These are phyloP conservation scores for Polyodon spathula DNA, from an alignment of 2,113 vertebrate genomes.

Conservation along the genomic window DNA sequence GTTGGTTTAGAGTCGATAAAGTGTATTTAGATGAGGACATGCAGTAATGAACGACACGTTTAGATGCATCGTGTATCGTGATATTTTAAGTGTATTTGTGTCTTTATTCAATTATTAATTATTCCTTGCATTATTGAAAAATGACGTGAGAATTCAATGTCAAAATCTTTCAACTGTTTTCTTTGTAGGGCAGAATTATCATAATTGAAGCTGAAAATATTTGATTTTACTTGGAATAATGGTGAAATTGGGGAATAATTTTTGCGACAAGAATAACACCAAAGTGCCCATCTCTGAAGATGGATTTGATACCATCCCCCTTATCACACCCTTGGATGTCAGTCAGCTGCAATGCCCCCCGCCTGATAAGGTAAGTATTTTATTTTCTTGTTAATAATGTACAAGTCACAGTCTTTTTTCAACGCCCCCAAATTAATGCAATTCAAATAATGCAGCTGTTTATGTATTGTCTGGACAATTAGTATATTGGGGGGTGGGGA, in stretches of 20 bases:
- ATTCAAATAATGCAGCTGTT: too few species aligned
- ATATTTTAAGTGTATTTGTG: neutral
- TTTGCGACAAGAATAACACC: slow-evolving; percentile 74
- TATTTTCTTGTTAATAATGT: neutral
- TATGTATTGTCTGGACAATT: too few species aligned
- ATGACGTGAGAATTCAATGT: neutral
- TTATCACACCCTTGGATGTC: slow-evolving; percentile 89
- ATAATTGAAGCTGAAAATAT: neutral
- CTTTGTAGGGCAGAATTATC: neutral
- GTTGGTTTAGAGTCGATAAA: too few species aligned
- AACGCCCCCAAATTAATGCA: too few species aligned
- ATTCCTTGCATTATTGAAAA: neutral
- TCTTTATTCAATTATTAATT: neutral
- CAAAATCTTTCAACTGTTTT: neutral
- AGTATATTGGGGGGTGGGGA: too few species aligned
- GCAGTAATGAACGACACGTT: too few species aligned
- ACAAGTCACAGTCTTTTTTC: neutral
- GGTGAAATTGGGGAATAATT: slow-evolving; percentile 91
- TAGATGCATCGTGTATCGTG: too few species aligned
- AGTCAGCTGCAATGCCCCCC: slow-evolving; percentile 87
- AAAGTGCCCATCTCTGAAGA: slow-evolving; percentile 75
- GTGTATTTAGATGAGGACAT: too few species aligned
- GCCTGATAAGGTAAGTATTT: slow-evolving; percentile 74
- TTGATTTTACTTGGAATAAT: slow-evolving; percentile 43
- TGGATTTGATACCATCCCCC: slow-evolving; percentile 89